Percentiles rank a stretch among this genome's conserved stretches.
These are phyloP conservation scores for Aphodius sticticus DNA, from an alignment of 2,888 invertebrate genomes.

Conservation along the genomic window DNA sequence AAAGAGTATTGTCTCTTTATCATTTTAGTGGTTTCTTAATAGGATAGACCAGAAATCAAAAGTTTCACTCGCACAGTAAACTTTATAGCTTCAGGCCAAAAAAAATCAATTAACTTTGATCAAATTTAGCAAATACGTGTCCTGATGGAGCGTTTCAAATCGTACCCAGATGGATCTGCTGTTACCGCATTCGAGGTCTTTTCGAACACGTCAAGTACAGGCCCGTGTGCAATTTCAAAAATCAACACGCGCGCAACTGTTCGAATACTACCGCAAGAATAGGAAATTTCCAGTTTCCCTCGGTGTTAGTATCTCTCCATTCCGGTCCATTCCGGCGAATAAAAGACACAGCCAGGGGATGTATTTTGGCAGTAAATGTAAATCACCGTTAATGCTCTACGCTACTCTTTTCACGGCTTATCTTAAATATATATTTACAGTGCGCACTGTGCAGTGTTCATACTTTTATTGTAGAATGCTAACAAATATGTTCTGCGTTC, in stretches of 20 bases:
- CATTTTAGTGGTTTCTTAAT: too few species aligned
- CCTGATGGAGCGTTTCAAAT: too few species aligned
- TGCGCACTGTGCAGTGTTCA: background rate
- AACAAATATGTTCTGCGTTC: background rate
- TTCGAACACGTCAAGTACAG: too few species aligned
- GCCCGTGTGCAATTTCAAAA: background rate
- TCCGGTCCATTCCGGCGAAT: background rate
- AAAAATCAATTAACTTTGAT: too few species aligned
- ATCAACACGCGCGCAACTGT: background rate
- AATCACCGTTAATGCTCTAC: background rate
- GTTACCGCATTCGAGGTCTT: too few species aligned
- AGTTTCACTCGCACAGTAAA: too few species aligned
- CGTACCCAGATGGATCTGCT: too few species aligned
- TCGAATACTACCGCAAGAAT: background rate
- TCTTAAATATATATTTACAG: background rate
- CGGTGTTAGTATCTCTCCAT: background rate
- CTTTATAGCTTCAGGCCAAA: too few species aligned
- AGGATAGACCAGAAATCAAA: too few species aligned
- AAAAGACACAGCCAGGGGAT: background rate
- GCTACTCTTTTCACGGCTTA: background rate
- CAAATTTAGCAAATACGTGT: too few species aligned
- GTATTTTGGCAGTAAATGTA: background rate
- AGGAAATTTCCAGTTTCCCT: background rate
- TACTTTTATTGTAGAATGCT: background rate
- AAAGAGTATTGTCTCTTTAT: too few species aligned